Conservation (phyloP, 2,888 invertebrate species). For the Eupsilia transversa region DNA sequence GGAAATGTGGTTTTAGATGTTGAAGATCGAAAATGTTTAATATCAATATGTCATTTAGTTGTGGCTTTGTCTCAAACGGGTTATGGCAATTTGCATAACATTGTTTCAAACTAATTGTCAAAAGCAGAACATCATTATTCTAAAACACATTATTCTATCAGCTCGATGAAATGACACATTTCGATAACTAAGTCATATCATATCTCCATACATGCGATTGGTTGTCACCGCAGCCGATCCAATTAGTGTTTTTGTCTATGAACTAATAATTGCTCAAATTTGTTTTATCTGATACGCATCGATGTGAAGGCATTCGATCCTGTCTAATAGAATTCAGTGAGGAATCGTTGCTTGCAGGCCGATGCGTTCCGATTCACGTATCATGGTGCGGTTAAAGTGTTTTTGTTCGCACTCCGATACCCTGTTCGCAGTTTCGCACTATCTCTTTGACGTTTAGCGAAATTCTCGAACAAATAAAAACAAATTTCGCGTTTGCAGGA, state of each 20-base stretch:
- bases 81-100: slow-evolving; percentile 28
- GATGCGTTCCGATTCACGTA: slow-evolving; percentile 64
- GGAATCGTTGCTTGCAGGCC: slow-evolving; percentile 57
- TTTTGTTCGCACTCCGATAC: slow-evolving; percentile 84
- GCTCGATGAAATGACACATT: slow-evolving; percentile 2
- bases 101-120: slow-evolving; percentile 10
- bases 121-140: slow-evolving; percentile 2
- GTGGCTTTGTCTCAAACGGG: slow-evolving; percentile 10
- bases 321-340: slow-evolving; percentile 63
- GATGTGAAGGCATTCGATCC: slow-evolving; percentile 72
- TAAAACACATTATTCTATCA: slow-evolving; percentile 3
- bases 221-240: slow-evolving; percentile 38
- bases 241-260: slow-evolving; percentile 72
- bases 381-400: slow-evolving; percentile 70
- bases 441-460: slow-evolving; percentile 81
- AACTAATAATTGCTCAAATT: slow-evolving; percentile 79
- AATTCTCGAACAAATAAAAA: slow-evolving; percentile 82
- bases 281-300: slow-evolving; percentile 76
- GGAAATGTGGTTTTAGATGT: slow-evolving; percentile 37
- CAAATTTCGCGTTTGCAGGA: slow-evolving; percentile 77
- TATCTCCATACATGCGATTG: neutral
- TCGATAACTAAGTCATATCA: neutral
- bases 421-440: slow-evolving; percentile 87
- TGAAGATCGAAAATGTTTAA: slow-evolving; percentile 9
- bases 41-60: slow-evolving; percentile 9